These are phyloP conservation scores for Anomalospiza imberbis DNA, from an alignment of 2,797 vertebrate species.

Conservation along the genomic window DNA sequence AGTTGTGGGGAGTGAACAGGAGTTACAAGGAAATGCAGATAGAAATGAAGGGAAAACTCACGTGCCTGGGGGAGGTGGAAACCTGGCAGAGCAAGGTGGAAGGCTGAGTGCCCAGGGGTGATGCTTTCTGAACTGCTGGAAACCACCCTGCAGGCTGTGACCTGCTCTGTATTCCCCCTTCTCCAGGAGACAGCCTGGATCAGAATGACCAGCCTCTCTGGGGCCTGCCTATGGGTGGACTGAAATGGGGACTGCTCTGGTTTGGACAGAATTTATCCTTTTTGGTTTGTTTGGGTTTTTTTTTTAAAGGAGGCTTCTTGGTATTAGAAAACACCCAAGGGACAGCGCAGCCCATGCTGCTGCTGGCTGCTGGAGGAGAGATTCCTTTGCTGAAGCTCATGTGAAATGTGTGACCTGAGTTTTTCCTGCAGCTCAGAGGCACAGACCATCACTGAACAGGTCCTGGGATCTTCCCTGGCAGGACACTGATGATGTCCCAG, in stretches of 20 bases:
- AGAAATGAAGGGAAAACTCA: not conserved
- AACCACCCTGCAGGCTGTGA: not conserved
- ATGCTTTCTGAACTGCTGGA: not conserved
- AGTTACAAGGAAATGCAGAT: not conserved
- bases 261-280: not conserved
- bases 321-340: rapidly evolving
- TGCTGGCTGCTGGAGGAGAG: not conserved
- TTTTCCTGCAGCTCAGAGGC: not conserved
- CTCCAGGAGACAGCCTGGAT: not conserved
- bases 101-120: not conserved
- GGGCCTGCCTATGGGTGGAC: not conserved
- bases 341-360: rapidly evolving
- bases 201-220: not conserved
- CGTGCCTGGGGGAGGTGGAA: not conserved
- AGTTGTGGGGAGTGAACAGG: not conserved
- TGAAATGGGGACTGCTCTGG: not conserved
- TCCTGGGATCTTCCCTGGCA: not conserved
- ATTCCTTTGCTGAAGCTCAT: not conserved
- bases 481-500: not conserved
- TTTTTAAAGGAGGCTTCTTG: not conserved
- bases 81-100: not conserved
- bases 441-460: not conserved
- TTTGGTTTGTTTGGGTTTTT: not conserved
- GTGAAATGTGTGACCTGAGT: not conserved
- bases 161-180: not conserved